Evolutionary conservation across 2,888 invertebrate species (phyloP).

Genomic region (Xestia sexstrigata): DNA sequence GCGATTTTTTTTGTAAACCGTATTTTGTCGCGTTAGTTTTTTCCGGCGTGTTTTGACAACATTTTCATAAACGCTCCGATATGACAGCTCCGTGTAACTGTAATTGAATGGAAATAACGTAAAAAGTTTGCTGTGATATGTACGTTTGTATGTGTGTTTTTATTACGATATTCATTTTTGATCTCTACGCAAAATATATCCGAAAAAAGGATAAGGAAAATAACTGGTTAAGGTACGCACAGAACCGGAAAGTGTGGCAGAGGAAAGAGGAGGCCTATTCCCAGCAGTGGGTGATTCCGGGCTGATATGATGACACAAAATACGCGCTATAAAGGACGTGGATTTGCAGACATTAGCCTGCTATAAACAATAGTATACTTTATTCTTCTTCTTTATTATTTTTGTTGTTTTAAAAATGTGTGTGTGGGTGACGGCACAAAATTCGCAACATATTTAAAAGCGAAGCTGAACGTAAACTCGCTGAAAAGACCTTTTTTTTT

Average conservation of each 20-base stretch:
- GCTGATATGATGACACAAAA: too few relatives aligned
- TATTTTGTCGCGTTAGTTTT: background rate
- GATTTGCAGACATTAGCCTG: background rate
- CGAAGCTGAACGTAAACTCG: too few relatives aligned
- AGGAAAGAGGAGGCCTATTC: too few relatives aligned
- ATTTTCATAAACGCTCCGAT: background rate
- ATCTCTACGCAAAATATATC: background rate
- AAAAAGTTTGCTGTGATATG: background rate
- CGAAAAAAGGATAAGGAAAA: too few relatives aligned
- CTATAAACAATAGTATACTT: background rate
- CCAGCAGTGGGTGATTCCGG: too few relatives aligned
- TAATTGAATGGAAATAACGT: conserved; percentile 10
- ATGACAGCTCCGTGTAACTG: background rate
- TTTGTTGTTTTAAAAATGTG: background rate
- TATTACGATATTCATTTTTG: background rate
- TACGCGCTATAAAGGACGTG: background rate
- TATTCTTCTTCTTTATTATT: too few relatives aligned
- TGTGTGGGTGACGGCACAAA: background rate
- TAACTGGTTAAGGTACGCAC: too few relatives aligned
- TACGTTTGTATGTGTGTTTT: too few relatives aligned
- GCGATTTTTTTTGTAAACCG: conserved; percentile 1
- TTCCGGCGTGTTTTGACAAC: background rate
- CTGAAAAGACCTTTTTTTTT: too few relatives aligned
- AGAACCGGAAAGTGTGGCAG: too few relatives aligned
- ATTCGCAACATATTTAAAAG: too few relatives aligned